A percentile compares a stretch with the other conserved stretches of the same genome.
phyloP scores from a whole-genome alignment of 1,140 invertebrate genomes.

The Drosophila teissieri region DNA sequence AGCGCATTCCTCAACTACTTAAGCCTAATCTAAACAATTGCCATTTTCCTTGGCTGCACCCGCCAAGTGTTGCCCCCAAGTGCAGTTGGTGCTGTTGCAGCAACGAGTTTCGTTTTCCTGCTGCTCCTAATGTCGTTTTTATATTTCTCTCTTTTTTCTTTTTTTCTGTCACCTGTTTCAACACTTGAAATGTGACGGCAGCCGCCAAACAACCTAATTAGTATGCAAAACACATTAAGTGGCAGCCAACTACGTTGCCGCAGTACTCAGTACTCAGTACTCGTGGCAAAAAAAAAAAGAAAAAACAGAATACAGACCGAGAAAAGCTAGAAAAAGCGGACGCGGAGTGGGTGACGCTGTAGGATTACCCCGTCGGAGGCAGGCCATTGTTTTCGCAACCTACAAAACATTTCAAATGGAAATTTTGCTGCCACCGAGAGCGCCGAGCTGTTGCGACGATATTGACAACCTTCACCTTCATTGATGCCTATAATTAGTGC shows the following conservation, averaged over 20 bases:
- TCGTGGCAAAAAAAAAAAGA: neutral
- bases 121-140: conserved; percentile 13
- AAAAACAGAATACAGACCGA: neutral
- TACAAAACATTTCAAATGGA: conserved; percentile 72
- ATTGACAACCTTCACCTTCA: conserved; percentile 83
- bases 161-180: conserved; percentile 67
- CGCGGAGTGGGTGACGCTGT: conserved; percentile 2
- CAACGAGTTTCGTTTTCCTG: conserved; percentile 32
- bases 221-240: conserved; percentile 81
- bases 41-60: conserved; percentile 26
- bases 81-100: conserved; percentile 48
- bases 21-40: conserved; percentile 8
- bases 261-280: conserved; percentile 61
- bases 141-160: conserved; percentile 25
- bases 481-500: conserved; percentile 72
- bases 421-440: conserved; percentile 35
- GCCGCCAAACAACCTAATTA: conserved; percentile 80
- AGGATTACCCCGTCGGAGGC: conserved; percentile 4
- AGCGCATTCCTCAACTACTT: conserved; percentile 8
- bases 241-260: conserved; percentile 70
- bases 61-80: conserved; percentile 68
- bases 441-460: conserved; percentile 38
- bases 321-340: neutral
- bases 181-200: conserved; percentile 67
- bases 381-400: conserved; percentile 61